A percentile compares a stretch with the other conserved stretches of the same genome.
Evolutionary conservation across 2,888 invertebrate species (phyloP).

Genomic region (Synergus japonicus): DNA sequence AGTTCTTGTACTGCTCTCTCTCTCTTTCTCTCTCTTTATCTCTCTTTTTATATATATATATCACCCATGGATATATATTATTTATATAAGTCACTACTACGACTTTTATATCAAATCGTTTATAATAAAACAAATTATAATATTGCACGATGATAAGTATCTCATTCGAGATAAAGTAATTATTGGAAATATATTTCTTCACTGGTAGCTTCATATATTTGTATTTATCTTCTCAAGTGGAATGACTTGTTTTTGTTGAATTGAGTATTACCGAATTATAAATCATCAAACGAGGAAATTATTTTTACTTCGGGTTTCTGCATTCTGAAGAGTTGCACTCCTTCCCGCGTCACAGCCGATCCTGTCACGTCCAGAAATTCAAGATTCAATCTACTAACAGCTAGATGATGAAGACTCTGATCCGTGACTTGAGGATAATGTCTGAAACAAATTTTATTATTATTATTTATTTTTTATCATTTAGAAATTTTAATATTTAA

Average conservation of each 20-base stretch:
- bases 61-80: not conserved
- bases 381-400: conserved; percentile 81
- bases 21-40: too few species aligned
- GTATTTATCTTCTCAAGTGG: not conserved
- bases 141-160: not conserved
- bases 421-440: conserved; percentile 83
- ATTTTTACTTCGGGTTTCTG: conserved; percentile 79
- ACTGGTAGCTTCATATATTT: not conserved
- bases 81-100: not conserved
- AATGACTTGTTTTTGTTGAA: not conserved
- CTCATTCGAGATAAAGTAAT: not conserved
- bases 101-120: not conserved
- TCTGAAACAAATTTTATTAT: conserved; percentile 70
- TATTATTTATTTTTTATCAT: not conserved
- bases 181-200: conserved; percentile 31
- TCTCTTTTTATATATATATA: too few species aligned
- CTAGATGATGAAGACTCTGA: conserved; percentile 81
- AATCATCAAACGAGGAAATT: conserved; percentile 70
- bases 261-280: conserved; percentile 52
- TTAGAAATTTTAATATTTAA: not conserved
- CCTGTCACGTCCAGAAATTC: conserved; percentile 83
- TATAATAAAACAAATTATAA: not conserved
- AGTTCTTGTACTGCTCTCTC: not conserved
- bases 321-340: conserved; percentile 81
- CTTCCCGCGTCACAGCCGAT: conserved; percentile 82